Percentiles rank a stretch among this genome's conserved stretches.
These are phyloP conservation scores for Echinarachnius parma DNA, from an alignment of 53 echinoderm and acorn worm genomes.

Conservation along the genomic window DNA sequence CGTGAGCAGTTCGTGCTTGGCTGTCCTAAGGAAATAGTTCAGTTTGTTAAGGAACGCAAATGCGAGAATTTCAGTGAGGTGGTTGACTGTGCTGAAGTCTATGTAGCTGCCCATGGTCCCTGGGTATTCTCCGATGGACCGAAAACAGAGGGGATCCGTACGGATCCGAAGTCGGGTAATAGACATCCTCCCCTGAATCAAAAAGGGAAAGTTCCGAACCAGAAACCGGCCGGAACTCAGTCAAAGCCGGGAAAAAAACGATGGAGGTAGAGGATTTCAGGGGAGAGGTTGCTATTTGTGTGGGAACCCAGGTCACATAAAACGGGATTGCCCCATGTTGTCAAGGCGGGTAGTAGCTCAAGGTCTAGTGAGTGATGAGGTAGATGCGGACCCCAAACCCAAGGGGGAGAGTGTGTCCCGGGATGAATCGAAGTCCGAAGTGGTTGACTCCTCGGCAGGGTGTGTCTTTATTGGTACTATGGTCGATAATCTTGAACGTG, in stretches of 20 bases:
- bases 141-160: conserved; percentile 12
- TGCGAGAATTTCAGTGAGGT: background rate
- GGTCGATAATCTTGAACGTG: background rate
- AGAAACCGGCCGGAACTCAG: conserved; percentile 2
- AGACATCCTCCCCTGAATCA: background rate
- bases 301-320: conserved; percentile 28
- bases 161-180: conserved; percentile 15
- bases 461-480: background rate
- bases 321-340: conserved; percentile 20
- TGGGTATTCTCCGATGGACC: background rate
- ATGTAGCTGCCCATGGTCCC: conserved; percentile 6
- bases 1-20: too few species aligned
- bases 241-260: background rate
- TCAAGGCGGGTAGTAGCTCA: background rate
- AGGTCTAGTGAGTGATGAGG: background rate
- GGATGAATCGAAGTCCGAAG: background rate
- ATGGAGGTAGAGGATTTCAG: background rate
- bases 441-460: background rate
- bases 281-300: conserved; percentile 26
- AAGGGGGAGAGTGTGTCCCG: background rate
- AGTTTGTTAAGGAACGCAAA: conserved; percentile 30
- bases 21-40: background rate
- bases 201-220: background rate
- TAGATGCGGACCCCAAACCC: background rate
- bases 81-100: conserved; percentile 21